Evolutionary conservation across 2,113 vertebrate species (phyloP), one percentile per base, ranked within the genome.

Genomic region (Ginglymostoma cirratum): DNA sequence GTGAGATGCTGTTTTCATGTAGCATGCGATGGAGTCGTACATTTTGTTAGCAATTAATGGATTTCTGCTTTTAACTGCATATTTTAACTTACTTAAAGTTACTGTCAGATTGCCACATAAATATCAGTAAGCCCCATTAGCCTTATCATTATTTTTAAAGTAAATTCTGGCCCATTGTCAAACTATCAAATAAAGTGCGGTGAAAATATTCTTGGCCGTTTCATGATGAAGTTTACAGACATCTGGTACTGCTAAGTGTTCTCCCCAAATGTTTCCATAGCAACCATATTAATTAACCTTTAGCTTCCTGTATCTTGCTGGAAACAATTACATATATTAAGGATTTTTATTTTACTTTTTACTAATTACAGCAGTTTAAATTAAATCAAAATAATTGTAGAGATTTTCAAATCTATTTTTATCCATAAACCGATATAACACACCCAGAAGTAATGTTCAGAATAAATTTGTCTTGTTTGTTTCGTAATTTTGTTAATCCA

Each of bases 251-350:
- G 67, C 67, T 95, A 95, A 95, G 67, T 70, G 27, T 95, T 95
- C 94, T 95, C 69, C 69, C 94, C 69, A 95, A 95, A 95, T 76
- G 94, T 95, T 95, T 76, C 94, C 94, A 95, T 95, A 70, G 94
- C 94, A 95, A 95, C 94, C 94, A 95, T 95, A 95, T 95, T 95
- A 95, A 95, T 95, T 95, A 95, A 95, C 94, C 94, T 95, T 95
- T 95, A 95, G 70, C 94, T 95, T 95, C 69, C 69, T 95, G 67
- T 52, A 95, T 95, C 94, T 76, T 95, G 94, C 69, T 95, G 94
- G 94, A 95, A 95, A 95, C 27, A 45, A 70, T 95, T 95, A 95
- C 94, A 95, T 95, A 95, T 52, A 95, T 95, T 95, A 72, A 27
- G 69, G 69, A 69, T 95, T 93, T 72, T 95, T 95, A 95, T 72